phyloP scores from a whole-genome alignment of 2,888 invertebrate genomes.

The Acanthosepion lycidas region DNA sequence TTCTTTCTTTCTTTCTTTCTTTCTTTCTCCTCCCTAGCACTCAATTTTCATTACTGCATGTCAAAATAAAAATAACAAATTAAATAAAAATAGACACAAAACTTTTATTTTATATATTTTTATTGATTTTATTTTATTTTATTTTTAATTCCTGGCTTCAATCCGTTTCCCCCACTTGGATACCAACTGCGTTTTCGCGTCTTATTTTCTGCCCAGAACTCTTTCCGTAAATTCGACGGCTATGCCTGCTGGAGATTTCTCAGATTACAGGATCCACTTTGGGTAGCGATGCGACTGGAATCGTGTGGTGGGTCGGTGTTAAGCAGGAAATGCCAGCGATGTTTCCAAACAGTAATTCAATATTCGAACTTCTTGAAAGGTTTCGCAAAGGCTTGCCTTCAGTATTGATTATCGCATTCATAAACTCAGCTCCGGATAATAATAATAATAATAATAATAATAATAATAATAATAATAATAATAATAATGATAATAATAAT shows the following conservation, averaged over 20 bases:
- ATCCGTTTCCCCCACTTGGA: too few relatives aligned
- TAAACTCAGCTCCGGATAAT: not conserved
- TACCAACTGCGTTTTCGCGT: too few relatives aligned
- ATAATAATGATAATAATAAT: not conserved
- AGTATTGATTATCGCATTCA: conserved; percentile 8
- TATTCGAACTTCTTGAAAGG: not conserved
- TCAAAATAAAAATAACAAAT: too few relatives aligned
- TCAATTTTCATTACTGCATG: too few relatives aligned
- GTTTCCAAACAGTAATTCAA: conserved; percentile 33
- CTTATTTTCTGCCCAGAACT: too few relatives aligned
- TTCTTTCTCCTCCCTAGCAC: not conserved
- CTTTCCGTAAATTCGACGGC: not conserved
- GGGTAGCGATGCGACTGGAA: not conserved
- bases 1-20: not conserved
- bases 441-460: not conserved
- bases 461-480: not conserved
- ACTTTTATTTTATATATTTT: too few relatives aligned
- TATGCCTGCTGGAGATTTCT: not conserved
- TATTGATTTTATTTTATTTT: too few relatives aligned
- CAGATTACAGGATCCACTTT: not conserved
- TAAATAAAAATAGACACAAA: too few relatives aligned
- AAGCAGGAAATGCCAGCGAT: not conserved
- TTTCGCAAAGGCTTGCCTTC: conserved; percentile 3
- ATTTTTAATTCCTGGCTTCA: too few relatives aligned
- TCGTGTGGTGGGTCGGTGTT: not conserved